These are phyloP conservation scores for Craseonycteris thonglongyai DNA, from an alignment of 2,113 vertebrate genomes.

Conservation along the genomic window DNA sequence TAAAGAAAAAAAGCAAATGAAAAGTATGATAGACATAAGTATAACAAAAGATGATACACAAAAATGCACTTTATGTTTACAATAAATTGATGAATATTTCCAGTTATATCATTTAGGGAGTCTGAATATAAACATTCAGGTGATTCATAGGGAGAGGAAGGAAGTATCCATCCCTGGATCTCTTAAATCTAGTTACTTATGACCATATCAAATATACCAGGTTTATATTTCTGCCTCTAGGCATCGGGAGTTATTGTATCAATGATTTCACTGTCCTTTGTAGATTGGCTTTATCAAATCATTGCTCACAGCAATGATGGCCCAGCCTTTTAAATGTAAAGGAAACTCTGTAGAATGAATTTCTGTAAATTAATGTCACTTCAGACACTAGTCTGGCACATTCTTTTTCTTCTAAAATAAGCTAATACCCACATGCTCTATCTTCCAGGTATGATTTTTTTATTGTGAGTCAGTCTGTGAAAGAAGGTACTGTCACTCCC, in stretches of 20 bases:
- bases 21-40: not conserved
- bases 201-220: not conserved
- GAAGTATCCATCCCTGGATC: not conserved
- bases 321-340: not conserved
- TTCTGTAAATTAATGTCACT: not conserved
- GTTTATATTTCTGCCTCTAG: not conserved
- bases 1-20: not conserved
- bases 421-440: not conserved
- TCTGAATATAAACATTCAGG: not conserved
- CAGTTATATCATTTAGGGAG: not conserved
- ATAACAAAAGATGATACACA: not conserved
- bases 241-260: not conserved
- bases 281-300: not conserved
- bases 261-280: not conserved
- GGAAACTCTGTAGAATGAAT: not conserved
- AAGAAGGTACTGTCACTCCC: constrained; percentile 82
- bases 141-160: not conserved
- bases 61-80: not conserved
- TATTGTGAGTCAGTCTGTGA: constrained; percentile 88
- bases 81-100: not conserved
- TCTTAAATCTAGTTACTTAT: not conserved
- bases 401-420: not conserved
- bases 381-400: not conserved
- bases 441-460: constrained; percentile 86
- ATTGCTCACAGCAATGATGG: too few species aligned